phyloP scores from a whole-genome alignment of 2,888 invertebrate genomes.

The Oscheius sp. region DNA sequence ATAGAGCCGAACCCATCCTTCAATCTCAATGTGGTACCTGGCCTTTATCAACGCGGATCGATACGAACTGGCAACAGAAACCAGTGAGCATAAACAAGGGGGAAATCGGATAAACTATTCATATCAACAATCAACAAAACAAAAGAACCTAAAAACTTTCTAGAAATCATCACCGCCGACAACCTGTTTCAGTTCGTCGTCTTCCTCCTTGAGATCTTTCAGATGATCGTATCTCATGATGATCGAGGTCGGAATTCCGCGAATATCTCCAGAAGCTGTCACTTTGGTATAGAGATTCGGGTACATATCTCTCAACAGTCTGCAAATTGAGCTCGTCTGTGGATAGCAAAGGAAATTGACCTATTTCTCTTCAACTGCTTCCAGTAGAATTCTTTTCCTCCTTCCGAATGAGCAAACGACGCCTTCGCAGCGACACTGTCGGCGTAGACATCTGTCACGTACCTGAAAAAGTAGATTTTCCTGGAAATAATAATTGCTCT shows the following conservation, averaged over 20 bases:
- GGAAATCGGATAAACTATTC: not conserved
- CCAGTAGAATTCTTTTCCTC: conserved; percentile 71
- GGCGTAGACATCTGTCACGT: conserved; percentile 65
- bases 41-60: not conserved
- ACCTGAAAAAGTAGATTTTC: conserved; percentile 48
- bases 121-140: conserved; percentile 18
- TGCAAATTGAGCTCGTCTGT: conserved; percentile 11
- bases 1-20: conserved; percentile 29
- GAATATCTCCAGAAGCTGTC: conserved; percentile 64
- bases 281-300: conserved; percentile 54
- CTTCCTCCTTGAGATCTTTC: conserved; percentile 47
- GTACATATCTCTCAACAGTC: conserved; percentile 54
- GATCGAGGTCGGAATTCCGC: conserved; percentile 62
- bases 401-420: conserved; percentile 64
- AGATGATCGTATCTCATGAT: conserved; percentile 64
- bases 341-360: conserved; percentile 26
- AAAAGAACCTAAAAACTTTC: not conserved
- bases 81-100: not conserved
- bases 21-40: not conserved
- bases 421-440: conserved; percentile 63
- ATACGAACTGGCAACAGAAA: not conserved
- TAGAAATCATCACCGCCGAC: conserved; percentile 58
- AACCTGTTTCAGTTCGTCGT: conserved; percentile 60
- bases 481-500: not conserved
- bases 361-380: conserved; percentile 67